Percentiles rank a stretch among this genome's conserved stretches.
These are phyloP conservation scores for Nannobrachium achirus DNA, from an alignment of 2,113 vertebrate species.

Conservation along the genomic window DNA sequence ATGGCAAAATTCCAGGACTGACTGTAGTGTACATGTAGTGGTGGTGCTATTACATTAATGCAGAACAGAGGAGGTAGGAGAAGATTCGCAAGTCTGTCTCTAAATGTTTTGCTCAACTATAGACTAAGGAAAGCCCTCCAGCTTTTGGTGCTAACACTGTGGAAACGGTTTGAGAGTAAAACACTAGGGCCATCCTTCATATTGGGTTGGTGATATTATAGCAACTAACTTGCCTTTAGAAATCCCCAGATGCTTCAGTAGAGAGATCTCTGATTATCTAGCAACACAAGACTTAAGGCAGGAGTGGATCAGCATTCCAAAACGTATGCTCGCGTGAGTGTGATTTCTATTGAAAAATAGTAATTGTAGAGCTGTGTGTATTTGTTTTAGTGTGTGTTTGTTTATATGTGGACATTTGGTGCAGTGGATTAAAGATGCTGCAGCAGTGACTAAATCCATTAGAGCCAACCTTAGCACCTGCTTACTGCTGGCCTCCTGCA, in stretches of 20 bases:
- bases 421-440: conserved; percentile 54
- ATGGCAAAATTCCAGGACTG: too few relatives aligned
- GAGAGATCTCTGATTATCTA: too few relatives aligned
- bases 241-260: too few relatives aligned
- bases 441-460: conserved; percentile 53
- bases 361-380: conserved; percentile 12
- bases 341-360: conserved; percentile 40
- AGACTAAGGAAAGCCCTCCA: too few relatives aligned
- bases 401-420: conserved; percentile 47
- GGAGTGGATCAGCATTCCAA: conserved; percentile 50
- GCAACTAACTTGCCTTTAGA: too few relatives aligned
- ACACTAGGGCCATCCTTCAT: too few relatives aligned
- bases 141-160: too few relatives aligned
- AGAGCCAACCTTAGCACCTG: conserved; percentile 35
- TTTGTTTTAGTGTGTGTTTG: conserved; percentile 16
- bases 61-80: conserved; percentile 38
- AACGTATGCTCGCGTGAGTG: conserved; percentile 39
- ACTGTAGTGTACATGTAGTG: too few relatives aligned
- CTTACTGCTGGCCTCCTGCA: conserved; percentile 8
- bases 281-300: neutral
- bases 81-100: conserved; percentile 36
- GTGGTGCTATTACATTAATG: conserved; percentile 26
- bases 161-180: too few relatives aligned
- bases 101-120: too few relatives aligned
- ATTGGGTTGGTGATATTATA: too few relatives aligned